Conservation (phyloP, 1,140 invertebrate species). For the Drosophila setifemur region DNA sequence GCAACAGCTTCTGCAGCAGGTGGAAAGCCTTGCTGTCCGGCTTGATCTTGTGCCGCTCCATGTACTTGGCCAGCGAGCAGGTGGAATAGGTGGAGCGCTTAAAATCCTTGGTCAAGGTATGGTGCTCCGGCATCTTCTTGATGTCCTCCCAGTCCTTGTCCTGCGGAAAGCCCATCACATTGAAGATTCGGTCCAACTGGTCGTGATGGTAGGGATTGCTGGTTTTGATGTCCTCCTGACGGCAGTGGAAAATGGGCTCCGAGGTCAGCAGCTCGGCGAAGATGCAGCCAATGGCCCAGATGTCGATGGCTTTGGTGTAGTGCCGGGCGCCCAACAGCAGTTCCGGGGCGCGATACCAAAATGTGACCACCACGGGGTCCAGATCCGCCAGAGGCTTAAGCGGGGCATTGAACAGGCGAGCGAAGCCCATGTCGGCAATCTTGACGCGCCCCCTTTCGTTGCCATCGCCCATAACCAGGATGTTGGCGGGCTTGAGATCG, state of each 20-base stretch:
- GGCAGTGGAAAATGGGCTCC: constrained; percentile 99
- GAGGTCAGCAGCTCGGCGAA: constrained; percentile 98
- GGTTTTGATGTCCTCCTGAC: constrained; percentile 99
- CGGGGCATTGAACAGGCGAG: constrained; percentile 98
- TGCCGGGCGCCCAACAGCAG: constrained; percentile 97
- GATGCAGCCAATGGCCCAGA: constrained; percentile 99
- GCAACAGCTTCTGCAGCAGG: constrained; percentile 95
- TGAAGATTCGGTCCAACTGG: constrained; percentile 99
- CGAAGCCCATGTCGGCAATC: constrained; percentile 99
- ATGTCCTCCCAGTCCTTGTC: constrained; percentile 99
- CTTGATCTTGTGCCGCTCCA: constrained; percentile 99
- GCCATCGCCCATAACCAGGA: constrained; percentile 99
- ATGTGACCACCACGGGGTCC: constrained; percentile 99
- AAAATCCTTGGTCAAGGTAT: constrained; percentile 97
- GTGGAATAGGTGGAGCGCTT: constrained; percentile 96
- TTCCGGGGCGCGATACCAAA: constrained; percentile 99
- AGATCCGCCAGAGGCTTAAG: constrained; percentile 98
- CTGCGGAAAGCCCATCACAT: constrained; percentile 99
- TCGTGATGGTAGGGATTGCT: constrained; percentile 99
- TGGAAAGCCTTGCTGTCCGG: constrained; percentile 98
- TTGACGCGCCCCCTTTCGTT: constrained; percentile 98
- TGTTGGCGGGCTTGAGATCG: constrained; percentile 99
- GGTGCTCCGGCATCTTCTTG: constrained; percentile 99
- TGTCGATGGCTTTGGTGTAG: constrained; percentile 99
- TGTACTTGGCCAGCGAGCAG: constrained; percentile 98